Evolutionary conservation across 2,113 vertebrate genomes (phyloP).

Genomic region (Trichechus manatus): DNA sequence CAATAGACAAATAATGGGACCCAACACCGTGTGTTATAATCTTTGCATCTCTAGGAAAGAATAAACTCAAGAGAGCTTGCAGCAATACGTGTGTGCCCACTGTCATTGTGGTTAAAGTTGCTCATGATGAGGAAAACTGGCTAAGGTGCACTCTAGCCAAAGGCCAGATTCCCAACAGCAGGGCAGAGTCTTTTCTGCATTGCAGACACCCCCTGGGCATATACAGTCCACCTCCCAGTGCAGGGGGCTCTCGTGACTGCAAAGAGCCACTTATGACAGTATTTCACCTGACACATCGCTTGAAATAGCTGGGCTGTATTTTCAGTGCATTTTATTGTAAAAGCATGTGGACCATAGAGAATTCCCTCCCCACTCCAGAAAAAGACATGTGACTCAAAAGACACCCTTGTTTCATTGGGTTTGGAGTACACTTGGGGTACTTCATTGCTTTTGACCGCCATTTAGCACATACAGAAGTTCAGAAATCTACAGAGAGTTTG

Average conservation of each 20-base stretch:
- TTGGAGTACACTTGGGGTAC: background rate
- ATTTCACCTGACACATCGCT: background rate
- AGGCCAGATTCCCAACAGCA: slow-evolving; percentile 8
- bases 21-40: background rate
- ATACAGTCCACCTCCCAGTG: background rate
- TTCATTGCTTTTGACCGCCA: background rate
- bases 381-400: background rate
- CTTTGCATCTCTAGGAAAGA: background rate
- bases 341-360: background rate
- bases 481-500: background rate
- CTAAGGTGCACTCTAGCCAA: slow-evolving; percentile 82
- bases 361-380: background rate
- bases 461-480: background rate
- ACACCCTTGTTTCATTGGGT: background rate
- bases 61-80: background rate
- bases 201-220: background rate
- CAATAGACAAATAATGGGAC: background rate
- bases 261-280: background rate
- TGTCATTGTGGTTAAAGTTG: background rate
- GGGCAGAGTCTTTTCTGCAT: background rate
- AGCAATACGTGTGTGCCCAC: background rate
- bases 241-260: background rate
- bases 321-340: background rate
- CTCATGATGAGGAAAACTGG: background rate
- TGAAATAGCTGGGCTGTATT: background rate